Conservation (phyloP, 2,113 vertebrate genomes). For the Cervus canadensis region DNA sequence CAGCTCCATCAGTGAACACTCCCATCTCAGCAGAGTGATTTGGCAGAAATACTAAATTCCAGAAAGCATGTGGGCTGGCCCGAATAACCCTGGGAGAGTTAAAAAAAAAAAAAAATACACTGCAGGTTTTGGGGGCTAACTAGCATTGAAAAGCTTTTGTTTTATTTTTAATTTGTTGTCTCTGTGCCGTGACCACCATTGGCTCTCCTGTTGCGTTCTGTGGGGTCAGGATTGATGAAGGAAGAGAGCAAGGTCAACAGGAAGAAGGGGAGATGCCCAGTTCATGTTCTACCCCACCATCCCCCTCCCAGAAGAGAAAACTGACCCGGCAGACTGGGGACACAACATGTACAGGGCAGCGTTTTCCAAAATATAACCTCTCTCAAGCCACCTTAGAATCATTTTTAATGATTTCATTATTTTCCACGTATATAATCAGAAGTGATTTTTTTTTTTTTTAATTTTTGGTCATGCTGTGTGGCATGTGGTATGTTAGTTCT, state of each 20-base stretch:
- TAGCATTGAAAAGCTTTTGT: not conserved
- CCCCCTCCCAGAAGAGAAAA: not conserved
- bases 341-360: fast-evolving
- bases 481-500: not conserved
- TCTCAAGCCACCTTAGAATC: not conserved
- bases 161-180: not conserved
- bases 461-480: not conserved
- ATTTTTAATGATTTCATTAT: not conserved
- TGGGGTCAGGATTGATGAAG: not conserved
- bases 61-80: not conserved
- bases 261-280: fast-evolving
- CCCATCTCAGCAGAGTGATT: not conserved
- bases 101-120: not conserved
- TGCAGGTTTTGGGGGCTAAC: not conserved
- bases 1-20: not conserved
- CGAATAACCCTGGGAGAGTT: not conserved
- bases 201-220: not conserved
- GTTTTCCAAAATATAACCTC: not conserved
- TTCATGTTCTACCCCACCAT: fast-evolving
- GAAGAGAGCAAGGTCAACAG: not conserved
- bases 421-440: not conserved
- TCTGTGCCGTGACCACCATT: not conserved
- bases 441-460: not conserved
- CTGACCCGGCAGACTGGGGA: fast-evolving
- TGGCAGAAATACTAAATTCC: not conserved